Conservation (phyloP, 2,888 invertebrate species). For the Chironomus riparius region DNA sequence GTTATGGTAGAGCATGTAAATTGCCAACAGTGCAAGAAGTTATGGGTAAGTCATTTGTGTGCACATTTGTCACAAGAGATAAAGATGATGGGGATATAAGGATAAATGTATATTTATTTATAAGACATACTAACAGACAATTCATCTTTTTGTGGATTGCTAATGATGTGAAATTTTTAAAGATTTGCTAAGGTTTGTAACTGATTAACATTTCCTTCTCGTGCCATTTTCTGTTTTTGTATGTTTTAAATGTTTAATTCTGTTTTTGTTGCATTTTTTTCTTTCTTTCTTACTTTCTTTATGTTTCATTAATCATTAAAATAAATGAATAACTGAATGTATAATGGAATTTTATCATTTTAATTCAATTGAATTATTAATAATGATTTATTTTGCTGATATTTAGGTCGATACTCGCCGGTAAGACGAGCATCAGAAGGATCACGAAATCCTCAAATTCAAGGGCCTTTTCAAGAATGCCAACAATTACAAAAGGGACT, state of each 20-base stretch:
- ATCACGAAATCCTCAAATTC: slow-evolving; percentile 48
- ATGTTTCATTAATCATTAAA: too few species aligned
- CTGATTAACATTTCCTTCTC: neutral
- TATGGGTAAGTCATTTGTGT: slow-evolving; percentile 48
- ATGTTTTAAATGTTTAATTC: too few species aligned
- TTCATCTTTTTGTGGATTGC: neutral
- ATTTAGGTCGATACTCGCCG: slow-evolving; percentile 65
- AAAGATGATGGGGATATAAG: neutral
- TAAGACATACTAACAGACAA: neutral
- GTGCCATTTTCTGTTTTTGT: too few species aligned
- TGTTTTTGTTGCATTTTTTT: too few species aligned
- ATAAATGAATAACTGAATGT: too few species aligned
- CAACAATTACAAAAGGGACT: slow-evolving; percentile 59
- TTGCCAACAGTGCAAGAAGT: slow-evolving; percentile 66
- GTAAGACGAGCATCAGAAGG: slow-evolving; percentile 80
- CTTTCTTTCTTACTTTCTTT: too few species aligned
- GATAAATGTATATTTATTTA: neutral
- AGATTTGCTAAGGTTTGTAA: neutral
- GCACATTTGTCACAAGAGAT: neutral
- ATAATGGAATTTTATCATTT: neutral
- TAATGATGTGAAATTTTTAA: neutral
- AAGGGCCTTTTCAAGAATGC: slow-evolving; percentile 65
- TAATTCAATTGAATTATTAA: neutral
- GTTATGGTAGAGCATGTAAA: slow-evolving; percentile 39
- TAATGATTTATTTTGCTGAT: neutral